A percentile compares a stretch with the other conserved stretches of the same genome.
Evolutionary conservation across 1,140 invertebrate species (phyloP).

Genomic region (Atopsyche davidsoni): DNA sequence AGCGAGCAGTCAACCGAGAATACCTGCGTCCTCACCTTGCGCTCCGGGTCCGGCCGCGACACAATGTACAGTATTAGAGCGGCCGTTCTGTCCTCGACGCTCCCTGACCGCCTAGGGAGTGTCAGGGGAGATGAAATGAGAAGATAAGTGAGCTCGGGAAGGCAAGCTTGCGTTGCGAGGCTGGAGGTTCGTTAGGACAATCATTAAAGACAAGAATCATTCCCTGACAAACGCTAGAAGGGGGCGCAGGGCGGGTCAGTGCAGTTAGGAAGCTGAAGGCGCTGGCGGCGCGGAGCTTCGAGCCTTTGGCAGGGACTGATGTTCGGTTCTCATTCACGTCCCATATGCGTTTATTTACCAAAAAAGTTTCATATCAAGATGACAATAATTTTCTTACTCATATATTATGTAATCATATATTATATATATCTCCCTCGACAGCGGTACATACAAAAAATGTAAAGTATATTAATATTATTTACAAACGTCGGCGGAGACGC

Average conservation of each 20-base stretch:
- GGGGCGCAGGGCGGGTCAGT: slow-evolving; percentile 25
- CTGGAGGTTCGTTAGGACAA: slow-evolving; percentile 21
- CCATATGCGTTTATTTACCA: slow-evolving; percentile 30
- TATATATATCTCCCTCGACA: slow-evolving; percentile 22
- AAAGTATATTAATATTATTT: slow-evolving; percentile 27
- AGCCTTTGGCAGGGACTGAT: slow-evolving; percentile 31
- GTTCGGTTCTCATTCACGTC: slow-evolving; percentile 26
- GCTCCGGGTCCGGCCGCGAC: slow-evolving; percentile 9
- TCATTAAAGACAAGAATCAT: slow-evolving; percentile 29
- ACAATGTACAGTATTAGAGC: no score
- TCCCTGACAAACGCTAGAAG: slow-evolving; percentile 32
- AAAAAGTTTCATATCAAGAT: slow-evolving; percentile 25
- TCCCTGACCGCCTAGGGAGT: not conserved
- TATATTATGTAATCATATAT: no score
- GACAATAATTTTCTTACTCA: slow-evolving; percentile 29
- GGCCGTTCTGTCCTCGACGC: no score
- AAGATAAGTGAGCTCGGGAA: slow-evolving; percentile 11
- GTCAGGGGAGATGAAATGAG: slow-evolving; percentile 13
- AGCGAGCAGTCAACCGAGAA: slow-evolving; percentile 17
- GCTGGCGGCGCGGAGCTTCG: slow-evolving; percentile 20
- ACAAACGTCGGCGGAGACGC: slow-evolving; percentile 24
- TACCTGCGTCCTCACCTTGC: slow-evolving; percentile 27
- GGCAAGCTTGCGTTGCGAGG: slow-evolving; percentile 12
- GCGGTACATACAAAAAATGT: slow-evolving; percentile 26
- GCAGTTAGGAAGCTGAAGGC: slow-evolving; percentile 21